Conservation (phyloP, 2,113 vertebrate genomes). For the Podarcis cretensis region DNA sequence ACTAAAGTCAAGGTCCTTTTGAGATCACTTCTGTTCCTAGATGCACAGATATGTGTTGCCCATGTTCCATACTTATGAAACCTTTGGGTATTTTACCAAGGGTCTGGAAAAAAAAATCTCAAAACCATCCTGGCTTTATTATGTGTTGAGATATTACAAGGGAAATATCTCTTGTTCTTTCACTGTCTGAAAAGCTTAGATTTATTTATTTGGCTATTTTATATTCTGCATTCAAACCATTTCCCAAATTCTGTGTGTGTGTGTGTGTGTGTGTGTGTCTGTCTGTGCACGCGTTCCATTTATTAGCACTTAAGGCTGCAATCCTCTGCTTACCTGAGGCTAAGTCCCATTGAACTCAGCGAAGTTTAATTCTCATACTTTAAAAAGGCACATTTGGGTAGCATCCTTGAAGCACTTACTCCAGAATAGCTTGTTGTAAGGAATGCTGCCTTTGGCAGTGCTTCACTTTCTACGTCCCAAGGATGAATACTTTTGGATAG, state of each 20-base stretch:
- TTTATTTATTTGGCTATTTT: constrained; percentile 17
- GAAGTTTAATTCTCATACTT: neutral
- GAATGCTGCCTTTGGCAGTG: neutral
- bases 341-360: neutral
- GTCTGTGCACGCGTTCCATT: neutral
- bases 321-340: neutral
- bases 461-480: neutral
- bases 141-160: constrained; percentile 22
- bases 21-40: neutral
- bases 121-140: constrained; percentile 18
- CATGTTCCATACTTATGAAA: constrained; percentile 36
- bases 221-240: neutral
- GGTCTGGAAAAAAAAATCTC: constrained; percentile 11
- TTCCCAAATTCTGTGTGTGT: constrained; percentile 13
- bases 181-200: constrained; percentile 27
- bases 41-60: neutral
- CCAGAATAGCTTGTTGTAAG: neutral
- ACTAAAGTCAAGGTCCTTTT: neutral
- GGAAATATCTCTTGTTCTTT: constrained; percentile 37
- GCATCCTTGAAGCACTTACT: neutral
- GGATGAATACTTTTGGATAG: neutral
- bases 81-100: constrained; percentile 35
- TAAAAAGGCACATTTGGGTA: constrained; percentile 13
- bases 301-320: neutral
- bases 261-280: constrained; percentile 3